Conservation (phyloP, 1,140 invertebrate genomes). For the Antheraea pernyi region DNA sequence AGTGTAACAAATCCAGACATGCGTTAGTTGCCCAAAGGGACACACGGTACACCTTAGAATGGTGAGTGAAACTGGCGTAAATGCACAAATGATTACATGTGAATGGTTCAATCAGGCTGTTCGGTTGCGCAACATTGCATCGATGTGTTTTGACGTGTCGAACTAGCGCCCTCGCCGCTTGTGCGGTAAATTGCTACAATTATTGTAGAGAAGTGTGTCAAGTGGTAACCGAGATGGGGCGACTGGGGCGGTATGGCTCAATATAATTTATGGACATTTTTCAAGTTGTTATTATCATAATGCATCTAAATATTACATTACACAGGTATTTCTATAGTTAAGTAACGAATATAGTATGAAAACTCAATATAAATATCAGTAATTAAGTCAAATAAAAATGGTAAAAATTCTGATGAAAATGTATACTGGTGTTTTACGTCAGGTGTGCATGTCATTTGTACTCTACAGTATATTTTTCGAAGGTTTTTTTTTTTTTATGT, state of each 20-base stretch:
- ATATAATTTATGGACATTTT: not conserved
- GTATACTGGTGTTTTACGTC: too few species aligned
- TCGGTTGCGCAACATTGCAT: conserved; percentile 50
- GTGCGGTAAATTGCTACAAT: conserved; percentile 61
- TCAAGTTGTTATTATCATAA: too few species aligned
- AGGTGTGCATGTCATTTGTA: too few species aligned
- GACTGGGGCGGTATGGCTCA: conserved; percentile 18
- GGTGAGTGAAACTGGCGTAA: conserved; percentile 56
- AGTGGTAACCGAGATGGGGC: conserved; percentile 41
- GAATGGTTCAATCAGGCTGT: conserved; percentile 61
- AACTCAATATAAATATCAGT: too few species aligned
- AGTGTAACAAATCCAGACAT: conserved; percentile 17
- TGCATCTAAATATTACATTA: too few species aligned
- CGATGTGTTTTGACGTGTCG: conserved; percentile 68
- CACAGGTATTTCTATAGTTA: too few species aligned
- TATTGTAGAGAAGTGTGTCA: conserved; percentile 66
- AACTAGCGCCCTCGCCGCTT: conserved; percentile 30
- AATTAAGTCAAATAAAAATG: too few species aligned
- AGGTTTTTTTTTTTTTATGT: too few species aligned
- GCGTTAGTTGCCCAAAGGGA: conserved; percentile 28
- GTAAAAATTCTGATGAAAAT: too few species aligned
- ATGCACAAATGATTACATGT: conserved; percentile 52
- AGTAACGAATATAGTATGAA: too few species aligned
- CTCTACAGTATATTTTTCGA: too few species aligned
- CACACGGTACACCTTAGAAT: conserved; percentile 14